A percentile compares a stretch with the other conserved stretches of the same genome.
These are phyloP conservation scores for Hemibates koningsi DNA, from an alignment of 2,113 vertebrate genomes.

Conservation along the genomic window DNA sequence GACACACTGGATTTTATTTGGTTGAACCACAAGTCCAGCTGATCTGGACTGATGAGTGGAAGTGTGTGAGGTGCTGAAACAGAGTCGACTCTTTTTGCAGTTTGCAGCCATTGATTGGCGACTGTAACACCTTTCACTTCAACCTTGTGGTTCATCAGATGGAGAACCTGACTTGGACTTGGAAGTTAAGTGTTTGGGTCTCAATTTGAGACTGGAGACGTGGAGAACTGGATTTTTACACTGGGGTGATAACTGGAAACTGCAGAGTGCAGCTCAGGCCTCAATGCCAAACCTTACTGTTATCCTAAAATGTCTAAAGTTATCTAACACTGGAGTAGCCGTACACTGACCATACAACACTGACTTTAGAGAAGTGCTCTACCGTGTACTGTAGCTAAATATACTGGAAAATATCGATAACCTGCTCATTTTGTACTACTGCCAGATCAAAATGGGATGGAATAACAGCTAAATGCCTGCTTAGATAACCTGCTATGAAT, in stretches of 20 bases:
- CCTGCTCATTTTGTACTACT: slow-evolving; percentile 46
- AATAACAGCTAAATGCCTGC: slow-evolving; percentile 47
- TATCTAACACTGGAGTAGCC: slow-evolving; percentile 61
- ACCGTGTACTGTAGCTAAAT: slow-evolving; percentile 44
- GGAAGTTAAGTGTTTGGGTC: neutral
- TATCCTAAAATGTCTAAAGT: slow-evolving; percentile 25
- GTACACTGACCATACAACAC: slow-evolving; percentile 47
- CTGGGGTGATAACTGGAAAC: slow-evolving; percentile 37
- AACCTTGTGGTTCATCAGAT: neutral
- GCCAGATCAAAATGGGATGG: slow-evolving; percentile 39
- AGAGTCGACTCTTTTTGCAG: neutral
- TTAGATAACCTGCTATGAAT: slow-evolving; percentile 43
- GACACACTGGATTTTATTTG: slow-evolving; percentile 41
- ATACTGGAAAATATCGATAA: slow-evolving; percentile 52
- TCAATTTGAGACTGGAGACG: neutral
- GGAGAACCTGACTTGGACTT: neutral
- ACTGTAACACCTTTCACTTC: neutral
- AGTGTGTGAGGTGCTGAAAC: neutral
- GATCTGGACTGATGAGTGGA: neutral
- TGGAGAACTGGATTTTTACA: slow-evolving; percentile 37
- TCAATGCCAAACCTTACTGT: slow-evolving; percentile 42
- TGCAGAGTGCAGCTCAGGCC: slow-evolving; percentile 22
- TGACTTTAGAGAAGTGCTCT: slow-evolving; percentile 34
- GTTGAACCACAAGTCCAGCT: slow-evolving; percentile 24
- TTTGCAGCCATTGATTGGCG: slow-evolving; percentile 42